A percentile compares a stretch with the other conserved stretches of the same genome.
These are phyloP conservation scores for Tauraco hartlaubi DNA, from an alignment of 2,797 vertebrate species.

Conservation along the genomic window DNA sequence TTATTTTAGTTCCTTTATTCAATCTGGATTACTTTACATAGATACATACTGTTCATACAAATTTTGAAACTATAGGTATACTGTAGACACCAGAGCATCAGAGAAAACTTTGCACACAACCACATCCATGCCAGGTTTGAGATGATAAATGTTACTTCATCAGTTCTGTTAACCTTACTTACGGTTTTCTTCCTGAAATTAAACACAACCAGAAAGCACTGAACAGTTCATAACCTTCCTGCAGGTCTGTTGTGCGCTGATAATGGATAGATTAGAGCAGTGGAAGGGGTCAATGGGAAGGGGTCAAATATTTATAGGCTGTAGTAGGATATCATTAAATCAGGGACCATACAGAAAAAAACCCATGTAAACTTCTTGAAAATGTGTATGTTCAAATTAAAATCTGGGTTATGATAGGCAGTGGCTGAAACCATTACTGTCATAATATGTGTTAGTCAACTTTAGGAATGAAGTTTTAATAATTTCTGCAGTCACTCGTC, in stretches of 20 bases:
- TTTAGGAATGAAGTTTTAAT: background rate
- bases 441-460: background rate
- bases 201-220: background rate
- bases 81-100: background rate
- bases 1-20: background rate
- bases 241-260: rapidly evolving
- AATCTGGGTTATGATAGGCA: background rate
- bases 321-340: background rate
- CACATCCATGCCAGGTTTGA: background rate
- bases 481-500: background rate
- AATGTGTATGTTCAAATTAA: background rate
- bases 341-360: background rate
- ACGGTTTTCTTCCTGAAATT: background rate
- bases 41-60: background rate
- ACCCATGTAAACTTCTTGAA: background rate
- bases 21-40: background rate
- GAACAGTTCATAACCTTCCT: background rate
- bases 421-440: background rate
- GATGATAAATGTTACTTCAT: background rate
- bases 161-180: background rate
- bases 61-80: background rate
- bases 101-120: background rate
- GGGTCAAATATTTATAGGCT: background rate
- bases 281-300: background rate
- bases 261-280: background rate